These are phyloP conservation scores for Myotis yumanensis DNA, from an alignment of 2,113 vertebrate species.

Conservation along the genomic window DNA sequence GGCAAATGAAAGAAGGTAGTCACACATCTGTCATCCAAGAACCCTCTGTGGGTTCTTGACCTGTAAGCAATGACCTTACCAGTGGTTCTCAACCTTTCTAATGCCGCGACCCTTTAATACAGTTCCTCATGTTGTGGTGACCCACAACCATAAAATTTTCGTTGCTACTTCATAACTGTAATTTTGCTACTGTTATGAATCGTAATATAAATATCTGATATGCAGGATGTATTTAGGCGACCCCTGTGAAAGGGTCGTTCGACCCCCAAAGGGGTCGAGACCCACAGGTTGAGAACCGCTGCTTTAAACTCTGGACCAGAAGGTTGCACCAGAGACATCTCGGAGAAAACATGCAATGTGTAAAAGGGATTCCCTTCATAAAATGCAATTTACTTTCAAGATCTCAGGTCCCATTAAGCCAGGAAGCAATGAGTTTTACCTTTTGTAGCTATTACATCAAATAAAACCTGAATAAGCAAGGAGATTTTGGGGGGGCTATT, in stretches of 20 bases:
- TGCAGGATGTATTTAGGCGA: too few species aligned
- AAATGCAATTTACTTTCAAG: not conserved
- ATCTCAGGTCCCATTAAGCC: not conserved
- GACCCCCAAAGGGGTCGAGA: too few species aligned
- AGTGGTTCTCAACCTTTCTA: too few species aligned
- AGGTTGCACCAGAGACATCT: not conserved
- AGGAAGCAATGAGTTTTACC: not conserved
- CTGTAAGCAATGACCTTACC: not conserved
- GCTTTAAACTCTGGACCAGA: not conserved
- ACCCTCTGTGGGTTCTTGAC: not conserved
- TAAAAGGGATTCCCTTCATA: not conserved
- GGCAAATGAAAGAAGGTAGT: not conserved
- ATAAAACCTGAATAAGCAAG: conserved; percentile 15
- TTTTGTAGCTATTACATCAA: not conserved
- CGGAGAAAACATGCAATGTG: not conserved
- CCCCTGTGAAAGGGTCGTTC: too few species aligned
- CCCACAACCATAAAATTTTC: too few species aligned
- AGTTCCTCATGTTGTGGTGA: too few species aligned
- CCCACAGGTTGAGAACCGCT: too few species aligned
- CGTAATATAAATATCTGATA: too few species aligned
- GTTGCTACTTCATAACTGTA: too few species aligned
- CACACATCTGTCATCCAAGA: not conserved
- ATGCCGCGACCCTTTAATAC: too few species aligned
- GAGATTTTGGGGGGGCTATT: not conserved
- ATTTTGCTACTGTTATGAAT: too few species aligned